Base-by-base conservation (phyloP, 2,797 vertebrate species). In the Rhynchotus rufescens region DNA sequence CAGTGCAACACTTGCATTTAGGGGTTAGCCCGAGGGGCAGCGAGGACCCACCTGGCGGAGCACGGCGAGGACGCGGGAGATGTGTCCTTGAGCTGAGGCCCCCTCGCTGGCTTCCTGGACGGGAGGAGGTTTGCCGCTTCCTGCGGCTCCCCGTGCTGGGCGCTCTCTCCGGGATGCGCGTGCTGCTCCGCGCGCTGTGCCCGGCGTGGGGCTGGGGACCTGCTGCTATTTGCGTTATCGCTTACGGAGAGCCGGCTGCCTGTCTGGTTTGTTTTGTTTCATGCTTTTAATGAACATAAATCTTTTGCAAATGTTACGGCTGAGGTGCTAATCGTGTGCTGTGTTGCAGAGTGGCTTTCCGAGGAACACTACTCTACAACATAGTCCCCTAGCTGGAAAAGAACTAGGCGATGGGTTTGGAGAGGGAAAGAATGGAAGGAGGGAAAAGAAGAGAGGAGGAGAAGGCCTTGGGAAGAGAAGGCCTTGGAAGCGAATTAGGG, bases 1-100 rank as follows among this genome's bases (percentile, higher is more conserved):
- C 93, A 94, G 80, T 89, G 64, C 4, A 10, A 47, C 69, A 74
- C 96, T 96, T 94, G 21, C 61, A 47, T 95, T 96, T 93, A 87
- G 64, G 62, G 40, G 84, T n/a, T 32, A 84, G 36, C 67, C 66
- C 79, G 19, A 61, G 59, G 45, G 81, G 14, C 44, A 60, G 6
- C 92, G 78, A 77, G 47, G 88, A 81, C 83, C 59, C 61, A 87
- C 49, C 8, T 67, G n/a, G 69, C 56, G 61, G 78, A 77, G 52
- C 3, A 2, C 45, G 76, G 25, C 77, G 86, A 77, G 73, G 38
- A 21, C 10, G 6, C 47, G 45, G 60, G 54, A 23, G 42, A 40
- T 91, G 32, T 22, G 30, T 79, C 13, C 21, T 93, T 76, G 84
- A 68, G 40, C 42, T 45, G 44, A 80, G 28, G 20, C 42, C 86